Evolutionary conservation across 2,888 invertebrate species (phyloP), one percentile per base, ranked within the genome.

Genomic region (Acleris sparsana): DNA sequence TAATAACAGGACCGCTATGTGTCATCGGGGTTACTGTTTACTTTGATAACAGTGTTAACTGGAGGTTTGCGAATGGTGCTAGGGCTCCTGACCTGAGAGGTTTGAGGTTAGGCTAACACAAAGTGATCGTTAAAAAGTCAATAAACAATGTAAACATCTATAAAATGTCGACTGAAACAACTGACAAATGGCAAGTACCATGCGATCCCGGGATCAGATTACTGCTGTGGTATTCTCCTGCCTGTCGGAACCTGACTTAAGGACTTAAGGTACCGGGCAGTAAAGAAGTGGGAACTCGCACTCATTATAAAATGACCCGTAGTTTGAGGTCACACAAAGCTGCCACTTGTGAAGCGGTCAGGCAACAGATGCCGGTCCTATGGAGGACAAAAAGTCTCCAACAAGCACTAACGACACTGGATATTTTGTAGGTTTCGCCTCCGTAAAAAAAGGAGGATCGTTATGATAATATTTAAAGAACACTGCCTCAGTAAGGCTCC

Each of bases 1-100:
- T 80, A 80, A 78, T 81, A 84, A 84, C 83, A 84, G 83, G 80
- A 84, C 77, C 68, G 71, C 68, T 63, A 71, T 79, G 75, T 79
- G 74, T 78, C 76, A 82, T 75, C 77, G 77, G 68, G 79, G 77
- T 80, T 80, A 78, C 68, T 62, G 69, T 60, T 69, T 63, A 66
- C 62, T 22, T 43, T 63, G 66, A 62, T 66, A 62, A 64, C 53
- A 57, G 57, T 18, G 67, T 22, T 67, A 62, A 65, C 69, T 67
- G 60, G 65, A 72, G 71, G 71, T 71, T 68, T 61, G 67, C 59
- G 51, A 68, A 53, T 53, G 44, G 44, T 7, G 44, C 39, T 39
- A 39, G 13, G 46, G n/a, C 16, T n/a, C 2, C n/a, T 17, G 46
- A 7, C 46, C n/a, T 17, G 1, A n/a, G 3, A 17, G 46, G 44